Percentiles rank a stretch among this genome's conserved stretches.
Conservation (phyloP, 2,797 vertebrate species). For the Phataginus tricuspis region DNA sequence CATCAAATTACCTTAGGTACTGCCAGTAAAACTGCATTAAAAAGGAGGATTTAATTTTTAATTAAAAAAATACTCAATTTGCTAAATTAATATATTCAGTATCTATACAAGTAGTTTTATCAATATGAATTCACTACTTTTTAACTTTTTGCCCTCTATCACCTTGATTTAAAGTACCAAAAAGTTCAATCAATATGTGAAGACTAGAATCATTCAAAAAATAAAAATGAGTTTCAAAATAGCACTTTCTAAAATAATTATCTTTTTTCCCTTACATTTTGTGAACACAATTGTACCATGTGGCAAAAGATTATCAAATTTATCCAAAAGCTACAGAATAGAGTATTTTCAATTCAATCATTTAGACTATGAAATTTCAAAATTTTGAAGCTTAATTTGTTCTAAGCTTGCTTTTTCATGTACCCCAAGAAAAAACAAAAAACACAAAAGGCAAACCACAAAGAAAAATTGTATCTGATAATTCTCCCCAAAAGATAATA, state of each 20-base stretch:
- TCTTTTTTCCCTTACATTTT: neutral
- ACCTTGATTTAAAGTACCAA: neutral
- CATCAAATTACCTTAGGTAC: conserved; percentile 5
- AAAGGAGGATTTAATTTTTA: conserved; percentile 35
- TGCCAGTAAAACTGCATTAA: neutral
- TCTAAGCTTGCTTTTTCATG: conserved; percentile 65
- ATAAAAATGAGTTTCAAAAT: conserved; percentile 37
- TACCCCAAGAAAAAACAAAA: neutral
- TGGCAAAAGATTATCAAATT: conserved; percentile 14
- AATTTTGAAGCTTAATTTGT: neutral
- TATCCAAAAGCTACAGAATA: conserved; percentile 29
- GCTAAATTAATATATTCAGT: neutral
- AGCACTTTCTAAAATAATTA: conserved; percentile 49
- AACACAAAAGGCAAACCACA: neutral
- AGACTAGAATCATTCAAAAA: conserved; percentile 2
- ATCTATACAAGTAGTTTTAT: conserved; percentile 42
- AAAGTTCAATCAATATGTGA: neutral
- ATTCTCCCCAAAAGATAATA: neutral
- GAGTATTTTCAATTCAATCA: conserved; percentile 39
- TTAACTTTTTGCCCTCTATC: neutral
- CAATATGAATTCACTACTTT: conserved; percentile 7
- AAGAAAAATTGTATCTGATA: conserved; percentile 51
- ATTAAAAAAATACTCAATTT: conserved; percentile 30
- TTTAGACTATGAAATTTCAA: conserved; percentile 45
- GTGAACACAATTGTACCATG: neutral